Percentiles rank a stretch among this genome's conserved stretches.
Conservation (phyloP, 2,797 vertebrate species). For the Okamejei kenojei region DNA sequence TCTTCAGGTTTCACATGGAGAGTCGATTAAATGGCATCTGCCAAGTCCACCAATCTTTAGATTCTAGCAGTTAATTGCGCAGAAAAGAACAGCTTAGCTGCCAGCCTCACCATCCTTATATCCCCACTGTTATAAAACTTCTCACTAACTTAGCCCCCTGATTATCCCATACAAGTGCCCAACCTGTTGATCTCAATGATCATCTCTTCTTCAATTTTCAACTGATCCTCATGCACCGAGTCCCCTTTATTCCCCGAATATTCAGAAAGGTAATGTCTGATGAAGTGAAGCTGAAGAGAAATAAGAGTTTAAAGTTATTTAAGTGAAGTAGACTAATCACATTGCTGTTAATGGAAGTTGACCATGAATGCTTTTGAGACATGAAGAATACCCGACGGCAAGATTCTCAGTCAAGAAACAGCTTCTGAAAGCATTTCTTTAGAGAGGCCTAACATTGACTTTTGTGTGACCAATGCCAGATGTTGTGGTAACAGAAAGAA, state of each 20-base stretch:
- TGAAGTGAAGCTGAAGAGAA: conserved; percentile 69
- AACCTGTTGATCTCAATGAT: conserved; percentile 76
- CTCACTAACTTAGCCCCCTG: not conserved
- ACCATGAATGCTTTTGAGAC: too few relatives aligned
- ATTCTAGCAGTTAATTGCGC: not conserved
- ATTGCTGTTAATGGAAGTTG: too few relatives aligned
- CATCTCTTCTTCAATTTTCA: conserved; percentile 64
- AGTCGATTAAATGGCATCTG: too few relatives aligned
- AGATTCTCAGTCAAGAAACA: too few relatives aligned
- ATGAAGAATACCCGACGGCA: too few relatives aligned
- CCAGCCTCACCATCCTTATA: too few relatives aligned
- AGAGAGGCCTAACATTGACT: too few relatives aligned
- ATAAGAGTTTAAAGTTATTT: conserved; percentile 32
- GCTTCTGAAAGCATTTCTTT: too few relatives aligned
- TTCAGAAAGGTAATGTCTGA: conserved; percentile 74
- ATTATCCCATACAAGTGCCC: not conserved
- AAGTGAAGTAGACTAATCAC: not conserved
- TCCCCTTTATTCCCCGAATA: conserved; percentile 42
- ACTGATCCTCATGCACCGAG: conserved; percentile 51
- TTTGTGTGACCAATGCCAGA: too few relatives aligned
- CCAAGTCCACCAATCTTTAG: not conserved
- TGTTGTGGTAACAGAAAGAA: too few relatives aligned
- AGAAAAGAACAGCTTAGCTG: too few relatives aligned
- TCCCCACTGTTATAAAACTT: not conserved
- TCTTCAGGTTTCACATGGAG: too few relatives aligned